Evolutionary conservation across 1,140 invertebrate species (phyloP), one percentile per base, ranked within the genome.

Genomic region (Drosophila lacertosa): DNA sequence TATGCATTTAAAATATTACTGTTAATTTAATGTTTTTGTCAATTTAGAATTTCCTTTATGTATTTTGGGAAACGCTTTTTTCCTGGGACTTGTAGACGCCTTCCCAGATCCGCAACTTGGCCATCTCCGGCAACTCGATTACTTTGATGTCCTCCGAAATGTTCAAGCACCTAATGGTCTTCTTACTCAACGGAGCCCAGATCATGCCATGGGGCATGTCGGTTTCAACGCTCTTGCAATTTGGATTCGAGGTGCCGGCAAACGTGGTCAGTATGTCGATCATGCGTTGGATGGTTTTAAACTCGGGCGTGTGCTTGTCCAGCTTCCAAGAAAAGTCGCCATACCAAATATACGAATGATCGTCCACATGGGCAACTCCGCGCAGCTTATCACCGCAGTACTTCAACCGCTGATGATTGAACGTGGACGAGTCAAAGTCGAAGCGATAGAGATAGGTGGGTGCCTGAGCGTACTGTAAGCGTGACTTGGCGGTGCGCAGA

Each of bases 321-420:
- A 91, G 62, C 64, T 92, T 92, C 37, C 81, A 78, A 32, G 91
- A 92, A 20, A 92, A 81, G 40, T 74, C 74, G 11, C 91, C 93
- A 55, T 92, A 91, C 84, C 95, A 95, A 11, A 95, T 62, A 80
- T 95, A 95, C 29, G 93, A 93, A 5, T 94, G 57, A 74, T 95
- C 94, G 62, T 95, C 94, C 0, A 92, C 93, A 77, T 95, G 94
- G 63, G 91, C 92, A 2, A 93, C 92, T 11, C 94, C 93, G 72
- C 91, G 74, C 15, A 92, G 39, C 37, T 76, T 65, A 13, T 68
- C 57, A 0, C 81, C 88, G 16, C 83, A 86, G 29, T 89, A 86
- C 90, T 70, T 92, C 4, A 66, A 71, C 15, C 60, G 77, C 67
- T 84, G 70, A 53, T 90, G 78, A 63, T 91, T 91, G 13, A 88